Evolutionary conservation across 2,888 invertebrate genomes (phyloP).

Genomic region (Neria commutata): DNA sequence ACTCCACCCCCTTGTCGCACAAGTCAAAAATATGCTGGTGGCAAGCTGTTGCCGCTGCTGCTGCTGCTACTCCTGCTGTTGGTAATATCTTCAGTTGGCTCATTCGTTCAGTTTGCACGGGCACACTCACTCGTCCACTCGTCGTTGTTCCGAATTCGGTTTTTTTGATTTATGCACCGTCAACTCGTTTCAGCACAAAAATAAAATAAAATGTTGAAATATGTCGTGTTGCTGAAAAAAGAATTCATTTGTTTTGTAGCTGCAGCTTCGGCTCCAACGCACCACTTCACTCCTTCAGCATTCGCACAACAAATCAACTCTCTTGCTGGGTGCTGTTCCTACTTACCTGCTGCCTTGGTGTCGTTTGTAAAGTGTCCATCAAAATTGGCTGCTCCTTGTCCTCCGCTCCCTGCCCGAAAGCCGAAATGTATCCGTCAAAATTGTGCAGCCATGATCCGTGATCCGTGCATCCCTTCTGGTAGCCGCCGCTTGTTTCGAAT

Average conservation of each 20-base stretch:
- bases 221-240: conserved; percentile 39
- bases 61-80: conserved; percentile 29
- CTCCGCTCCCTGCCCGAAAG: conserved; percentile 38
- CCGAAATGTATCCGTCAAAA: conserved; percentile 49
- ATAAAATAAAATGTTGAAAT: conserved; percentile 58
- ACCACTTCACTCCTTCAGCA: too few relatives aligned
- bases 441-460: too few relatives aligned
- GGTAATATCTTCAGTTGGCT: conserved; percentile 19
- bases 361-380: conserved; percentile 58
- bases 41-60: conserved; percentile 18
- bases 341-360: conserved; percentile 40
- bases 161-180: conserved; percentile 57
- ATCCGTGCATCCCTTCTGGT: too few relatives aligned
- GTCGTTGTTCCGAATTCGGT: too few relatives aligned
- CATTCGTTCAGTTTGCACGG: conserved; percentile 43
- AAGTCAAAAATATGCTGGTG: conserved; percentile 38
- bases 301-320: too few relatives aligned
- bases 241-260: conserved; percentile 15
- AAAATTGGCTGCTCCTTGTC: conserved; percentile 44
- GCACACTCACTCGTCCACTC: too few relatives aligned
- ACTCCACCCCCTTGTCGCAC: conserved; percentile 21
- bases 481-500: not conserved
- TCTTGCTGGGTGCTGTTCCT: too few relatives aligned
- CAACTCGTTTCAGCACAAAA: conserved; percentile 50
- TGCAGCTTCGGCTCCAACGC: conserved; percentile 1